Base-by-base conservation (phyloP, 2,888 invertebrate genomes). In the Macaria notata region DNA sequence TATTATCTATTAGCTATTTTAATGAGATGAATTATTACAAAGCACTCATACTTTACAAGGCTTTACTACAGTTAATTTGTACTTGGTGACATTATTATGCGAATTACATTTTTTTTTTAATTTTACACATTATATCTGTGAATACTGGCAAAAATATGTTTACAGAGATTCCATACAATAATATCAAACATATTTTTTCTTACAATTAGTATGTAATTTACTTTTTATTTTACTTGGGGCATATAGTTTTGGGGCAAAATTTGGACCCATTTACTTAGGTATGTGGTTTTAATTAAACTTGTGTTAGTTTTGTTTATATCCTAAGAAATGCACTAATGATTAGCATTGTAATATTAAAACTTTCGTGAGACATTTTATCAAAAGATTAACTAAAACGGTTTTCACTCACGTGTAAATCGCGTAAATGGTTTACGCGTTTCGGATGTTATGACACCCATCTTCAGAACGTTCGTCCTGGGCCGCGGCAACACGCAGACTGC, bases 61-160 rank as follows among this genome's bases (percentile, higher is more conserved):
- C 39, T 56, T 46, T 57, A 19, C 47, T 54, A 49, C 19, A 9
- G 44, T 49, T 56, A 61, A 39, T 71, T 70, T 71, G 67, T 70
- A 71, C 70, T 66, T 62, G 42, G 31, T 56, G 50, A 50, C n/a
- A 36, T 53, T 41, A 46, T 31, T 46, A 39, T 52, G 29, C 29
- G 46, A 39, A 7, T 49, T 49, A 36, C 33, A 36, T 7, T 36
- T 6, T 36, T 36, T 36, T 6, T 36, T 36, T 2, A 36, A 36
- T 54, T 47, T 36, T 46, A 39, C 36, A 52, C 9, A 29, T 8
- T 41, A 31, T 38, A 31, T 31, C 44, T 54, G 44, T 36, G 5
- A 7, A 36, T 36, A 36, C 33, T 36, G 33, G 33, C n/a, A 42
- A 3, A 3, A 19, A 19, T 19, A 19, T 19, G 19, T 19, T 19